Conservation (phyloP, 2,888 invertebrate genomes). For the Patella depressa region DNA sequence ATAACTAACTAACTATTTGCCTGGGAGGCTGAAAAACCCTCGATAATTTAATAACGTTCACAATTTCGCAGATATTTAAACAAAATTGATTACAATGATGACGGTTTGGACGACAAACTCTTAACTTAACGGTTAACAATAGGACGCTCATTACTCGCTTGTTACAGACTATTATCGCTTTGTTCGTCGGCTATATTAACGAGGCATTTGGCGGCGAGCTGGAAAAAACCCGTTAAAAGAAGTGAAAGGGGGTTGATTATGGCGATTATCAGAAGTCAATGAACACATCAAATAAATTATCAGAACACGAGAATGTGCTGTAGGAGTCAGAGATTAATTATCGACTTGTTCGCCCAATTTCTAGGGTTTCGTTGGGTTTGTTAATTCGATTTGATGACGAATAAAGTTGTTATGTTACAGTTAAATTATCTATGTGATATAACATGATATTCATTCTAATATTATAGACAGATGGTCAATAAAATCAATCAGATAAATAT, state of each 20-base stretch:
- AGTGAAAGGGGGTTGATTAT: not conserved
- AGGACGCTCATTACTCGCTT: not conserved
- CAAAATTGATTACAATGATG: constrained; percentile 17
- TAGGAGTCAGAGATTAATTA: not conserved
- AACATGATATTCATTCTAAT: no score
- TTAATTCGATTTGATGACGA: no score
- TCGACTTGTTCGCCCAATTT: not conserved
- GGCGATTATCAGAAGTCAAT: not conserved
- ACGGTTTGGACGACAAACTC: not conserved
- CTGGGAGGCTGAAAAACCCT: constrained; percentile 18
- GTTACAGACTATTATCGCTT: not conserved
- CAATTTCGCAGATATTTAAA: constrained; percentile 23
- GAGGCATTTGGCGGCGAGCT: not conserved
- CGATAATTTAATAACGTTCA: constrained; percentile 26
- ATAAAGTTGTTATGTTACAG: no score
- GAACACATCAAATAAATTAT: not conserved
- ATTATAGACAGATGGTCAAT: no score
- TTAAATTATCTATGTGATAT: no score
- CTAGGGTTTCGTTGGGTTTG: no score
- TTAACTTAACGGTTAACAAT: not conserved
- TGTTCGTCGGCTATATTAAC: not conserved
- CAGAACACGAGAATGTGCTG: not conserved
- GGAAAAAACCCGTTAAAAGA: not conserved
- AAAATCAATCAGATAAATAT: no score
- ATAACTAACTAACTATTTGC: constrained; percentile 32